Evolutionary conservation across 2,113 vertebrate genomes (phyloP), one percentile per base, ranked within the genome.

Genomic region (Verasper variegatus): DNA sequence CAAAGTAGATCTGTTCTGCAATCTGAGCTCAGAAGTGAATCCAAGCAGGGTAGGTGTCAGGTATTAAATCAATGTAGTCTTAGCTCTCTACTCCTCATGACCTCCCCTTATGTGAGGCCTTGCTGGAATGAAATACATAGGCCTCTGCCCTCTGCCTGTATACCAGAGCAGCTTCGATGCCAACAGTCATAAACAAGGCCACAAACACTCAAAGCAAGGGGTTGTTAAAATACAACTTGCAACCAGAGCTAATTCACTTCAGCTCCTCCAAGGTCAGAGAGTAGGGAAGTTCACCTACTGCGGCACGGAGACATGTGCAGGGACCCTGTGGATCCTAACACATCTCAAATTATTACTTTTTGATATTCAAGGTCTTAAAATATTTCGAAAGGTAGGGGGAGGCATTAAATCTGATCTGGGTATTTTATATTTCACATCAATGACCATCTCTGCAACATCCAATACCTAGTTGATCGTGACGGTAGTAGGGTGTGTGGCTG

Each of bases 211-310:
- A 55, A 10, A 78, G 63, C 49, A 59, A 67, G 64, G 81, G 58
- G 63, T 76, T 82, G 89, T 88, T 85, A 77, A 91, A 88, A 90
- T 79, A 81, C 69, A 81, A 66, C 79, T 75, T 63, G 79, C 59
- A 84, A 86, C 80, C 57, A 6, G 49, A 84, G 82, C 78, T 82
- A 77, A 64, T 82, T 80, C 42, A 67, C 84, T 89, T 87, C 74
- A 88, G 87, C 81, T 63, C 67, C 76, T 85, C 71, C 89, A 90
- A 93, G 92, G 89, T 92, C 71, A 11, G 62, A 6, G 68, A 56
- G 69, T 71, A 84, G 12, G 4, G 70, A 71, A 42, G 66, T 69
- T 49, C 56, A 66, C 49, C 63, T 56, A 26, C 42, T 80, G 55
- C 35, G 55, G 58, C 23, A 56, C 24, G 24, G 31, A 75, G 49